Evolutionary conservation across 2,113 vertebrate genomes (phyloP).

Genomic region (Thunnus thynnus): DNA sequence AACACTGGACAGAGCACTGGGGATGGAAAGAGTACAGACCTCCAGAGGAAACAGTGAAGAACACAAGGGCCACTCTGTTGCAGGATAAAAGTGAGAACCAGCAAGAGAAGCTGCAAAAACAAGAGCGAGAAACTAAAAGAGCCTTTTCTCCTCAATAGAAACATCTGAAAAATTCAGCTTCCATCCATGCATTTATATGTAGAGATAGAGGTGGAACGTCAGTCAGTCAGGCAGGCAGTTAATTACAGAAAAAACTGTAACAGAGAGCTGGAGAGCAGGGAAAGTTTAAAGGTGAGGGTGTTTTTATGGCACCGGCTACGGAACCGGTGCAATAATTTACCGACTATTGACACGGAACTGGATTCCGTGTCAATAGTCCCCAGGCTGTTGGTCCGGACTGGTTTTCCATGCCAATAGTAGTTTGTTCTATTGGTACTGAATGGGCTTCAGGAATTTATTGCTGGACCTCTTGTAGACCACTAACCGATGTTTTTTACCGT

Average conservation of each 20-base stretch:
- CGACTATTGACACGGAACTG: too few species aligned
- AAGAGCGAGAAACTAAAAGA: constrained; percentile 3
- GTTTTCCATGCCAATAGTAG: too few species aligned
- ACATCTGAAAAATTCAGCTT: constrained; percentile 37
- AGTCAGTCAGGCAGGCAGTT: constrained; percentile 21
- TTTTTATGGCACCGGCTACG: not conserved
- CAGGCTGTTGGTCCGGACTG: too few species aligned
- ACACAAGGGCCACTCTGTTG: constrained; percentile 64
- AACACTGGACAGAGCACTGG: constrained; percentile 43
- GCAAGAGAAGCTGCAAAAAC: constrained; percentile 49
- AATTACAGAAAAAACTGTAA: constrained; percentile 11
- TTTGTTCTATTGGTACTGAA: too few species aligned
- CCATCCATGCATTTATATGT: constrained; percentile 16
- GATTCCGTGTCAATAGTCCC: too few species aligned
- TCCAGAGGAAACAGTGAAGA: constrained; percentile 47
- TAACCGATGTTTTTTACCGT: too few species aligned
- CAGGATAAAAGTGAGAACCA: constrained; percentile 51
- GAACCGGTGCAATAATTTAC: too few species aligned
- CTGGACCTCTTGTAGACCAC: too few species aligned
- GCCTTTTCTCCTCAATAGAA: constrained; percentile 32
- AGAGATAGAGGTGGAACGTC: not conserved
- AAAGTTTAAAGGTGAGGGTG: not conserved
- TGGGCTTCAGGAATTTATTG: too few species aligned
- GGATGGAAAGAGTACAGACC: constrained; percentile 61
- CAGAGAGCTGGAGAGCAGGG: constrained; percentile 9